phyloP scores from a whole-genome alignment of 1,140 invertebrate species.

The Bombus confusus region DNA sequence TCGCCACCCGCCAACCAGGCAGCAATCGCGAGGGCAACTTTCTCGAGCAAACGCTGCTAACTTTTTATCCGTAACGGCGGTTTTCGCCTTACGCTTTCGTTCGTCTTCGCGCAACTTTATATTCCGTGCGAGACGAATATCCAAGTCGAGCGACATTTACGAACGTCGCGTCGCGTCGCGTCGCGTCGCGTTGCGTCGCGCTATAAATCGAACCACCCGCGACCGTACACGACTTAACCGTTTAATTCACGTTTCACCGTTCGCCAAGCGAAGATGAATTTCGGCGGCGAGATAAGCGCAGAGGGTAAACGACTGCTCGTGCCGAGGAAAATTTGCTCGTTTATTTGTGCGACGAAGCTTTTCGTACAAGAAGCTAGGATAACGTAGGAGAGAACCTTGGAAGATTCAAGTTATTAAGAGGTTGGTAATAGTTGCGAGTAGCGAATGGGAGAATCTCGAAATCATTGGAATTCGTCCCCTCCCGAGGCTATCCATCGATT shows the following conservation, averaged over 20 bases:
- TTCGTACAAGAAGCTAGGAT: too few species aligned
- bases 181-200: neutral
- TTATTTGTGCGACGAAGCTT: too few species aligned
- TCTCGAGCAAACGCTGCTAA: neutral
- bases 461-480: conserved; percentile 44
- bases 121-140: neutral
- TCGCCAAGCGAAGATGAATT: too few species aligned
- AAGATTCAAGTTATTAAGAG: too few species aligned
- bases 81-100: neutral
- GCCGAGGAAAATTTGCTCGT: too few species aligned
- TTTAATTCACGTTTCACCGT: too few species aligned
- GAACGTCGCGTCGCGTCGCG: neutral
- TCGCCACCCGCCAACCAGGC: neutral
- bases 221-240: too few species aligned
- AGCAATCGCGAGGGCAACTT: neutral
- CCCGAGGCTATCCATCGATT: conserved; percentile 57
- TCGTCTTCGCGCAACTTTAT: neutral
- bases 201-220: too few species aligned
- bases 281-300: too few species aligned
- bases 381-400: too few species aligned
- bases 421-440: too few species aligned
- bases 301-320: too few species aligned
- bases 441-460: neutral
- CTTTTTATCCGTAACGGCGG: conserved; percentile 19
- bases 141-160: neutral